Base-by-base conservation (phyloP, 2,888 invertebrate species). In the Electrophaes corylata region DNA sequence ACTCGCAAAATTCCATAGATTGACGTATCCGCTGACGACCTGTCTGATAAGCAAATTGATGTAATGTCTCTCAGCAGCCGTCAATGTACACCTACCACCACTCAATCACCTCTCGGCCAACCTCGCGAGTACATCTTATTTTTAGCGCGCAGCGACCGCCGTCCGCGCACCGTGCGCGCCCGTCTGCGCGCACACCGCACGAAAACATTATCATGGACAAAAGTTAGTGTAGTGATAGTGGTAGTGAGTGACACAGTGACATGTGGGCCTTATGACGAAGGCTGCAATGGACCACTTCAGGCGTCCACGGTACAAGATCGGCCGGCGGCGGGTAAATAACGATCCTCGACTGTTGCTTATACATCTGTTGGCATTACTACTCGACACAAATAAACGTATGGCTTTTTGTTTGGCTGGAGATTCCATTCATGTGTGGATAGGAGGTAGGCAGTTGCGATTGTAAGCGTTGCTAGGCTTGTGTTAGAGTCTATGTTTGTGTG, bases 221-320 rank as follows among this genome's bases (percentile, higher is more conserved):
- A 53, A 39, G 40, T 56, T 52, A 57, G 65, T 60, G 51, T 56
- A 63, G 68, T 75, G 69, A 64, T 69, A 70, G 75, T 77, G 75
- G 72, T 69, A 73, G 77, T 73, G 70, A 73, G 77, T 73, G 70
- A 70, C 70, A 73, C 65, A 77, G 78, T 80, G 81, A 75, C 57
- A 88, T 88, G 89, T 80, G 81, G 65, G 70, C 72, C 70, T 91
- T 89, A 91, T 91, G 91, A 91, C 91, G 75, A 88, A 88, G 81
- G 84, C 80, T 78, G 71, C 58, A 18, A 87, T 87, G 88, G 86
- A 88, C 66, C 86, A 86, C 67, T 86, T 90, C 64, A 79, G 82
- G 70, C 78, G 89, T 53, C 88, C 83, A 68, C 79, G 83, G 62
- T 75, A 79, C 66, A 83, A 79, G 69, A 73, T 75, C 68, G 84